Evolutionary conservation across 2,797 vertebrate species (phyloP), one percentile per base, ranked within the genome.

Genomic region (Xenops minutus): DNA sequence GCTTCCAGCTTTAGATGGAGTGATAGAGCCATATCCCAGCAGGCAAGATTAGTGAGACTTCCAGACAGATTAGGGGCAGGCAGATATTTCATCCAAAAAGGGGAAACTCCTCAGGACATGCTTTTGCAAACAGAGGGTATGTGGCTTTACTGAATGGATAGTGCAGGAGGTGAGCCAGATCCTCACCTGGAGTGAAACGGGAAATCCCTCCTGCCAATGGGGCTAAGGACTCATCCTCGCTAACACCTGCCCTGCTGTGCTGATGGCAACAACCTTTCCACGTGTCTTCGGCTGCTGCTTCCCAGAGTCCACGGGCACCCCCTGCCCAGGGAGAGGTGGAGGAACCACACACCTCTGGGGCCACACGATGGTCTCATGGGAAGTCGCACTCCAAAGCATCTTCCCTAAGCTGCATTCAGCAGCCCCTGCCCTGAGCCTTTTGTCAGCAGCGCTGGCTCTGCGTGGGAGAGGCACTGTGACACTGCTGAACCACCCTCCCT

Each of bases 361-460:
- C 32, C 92, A 93, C 82, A 89, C 94, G 88, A 73, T 61, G 80
- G 88, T 85, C 95, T 88, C 55, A 88, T 69, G 68, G 94, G 75
- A 97, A 96, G 84, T 74, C 75, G 63, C 83, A 63, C 67, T 93
- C 95, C 91, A 93, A 97, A 97, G 97, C 96, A 82, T 97, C 90
- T 97, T 97, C 51, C 32, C 81, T 97, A 96, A 98, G 96, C 95
- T 95, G 92, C 61, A 80, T 94, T 98, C 96, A 97, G 97, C 96
- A 85, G 51, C 78, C 80, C 90, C 90, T 92, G 87, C 78, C 76
- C 82, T 24, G 22, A 48, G 26, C 94, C 98, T 97, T 98, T 98
- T 98, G 97, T 98, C 98, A 95, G 95, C 95, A 96, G 82, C 32
- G 89, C 81, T 94, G 44, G 52, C 86, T 90, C 92, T 93, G 97